A percentile compares a stretch with the other conserved stretches of the same genome.
Evolutionary conservation across 2,888 invertebrate genomes (phyloP).

Genomic region (Limnephilus rhombicus): DNA sequence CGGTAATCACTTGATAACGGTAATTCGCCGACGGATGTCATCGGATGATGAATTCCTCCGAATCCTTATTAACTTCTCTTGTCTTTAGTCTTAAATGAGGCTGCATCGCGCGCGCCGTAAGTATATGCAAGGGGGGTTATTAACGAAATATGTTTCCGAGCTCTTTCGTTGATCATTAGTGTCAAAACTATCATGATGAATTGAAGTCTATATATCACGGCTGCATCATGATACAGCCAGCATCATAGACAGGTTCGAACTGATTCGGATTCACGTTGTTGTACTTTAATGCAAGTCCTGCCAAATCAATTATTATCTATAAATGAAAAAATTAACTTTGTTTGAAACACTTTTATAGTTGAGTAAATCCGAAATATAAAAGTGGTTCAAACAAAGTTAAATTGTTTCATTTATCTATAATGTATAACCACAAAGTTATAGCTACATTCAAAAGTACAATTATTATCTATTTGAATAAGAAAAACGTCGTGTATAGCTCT

Average conservation of each 20-base stretch:
- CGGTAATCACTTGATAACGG: not conserved
- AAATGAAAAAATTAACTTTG: too few relatives aligned
- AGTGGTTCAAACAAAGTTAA: too few relatives aligned
- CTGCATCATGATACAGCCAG: slow-evolving; percentile 21
- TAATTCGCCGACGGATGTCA: not conserved
- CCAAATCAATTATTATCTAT: too few relatives aligned
- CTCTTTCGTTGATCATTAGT: slow-evolving; percentile 53
- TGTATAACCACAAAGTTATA: too few relatives aligned
- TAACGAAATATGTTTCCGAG: slow-evolving; percentile 28
- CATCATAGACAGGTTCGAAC: not conserved
- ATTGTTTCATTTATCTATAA: too few relatives aligned
- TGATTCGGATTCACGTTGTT: not conserved
- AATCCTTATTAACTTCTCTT: slow-evolving; percentile 43
- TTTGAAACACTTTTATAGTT: too few relatives aligned
- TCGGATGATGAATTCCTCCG: not conserved
- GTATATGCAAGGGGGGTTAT: slow-evolving; percentile 41
- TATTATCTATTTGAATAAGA: too few relatives aligned
- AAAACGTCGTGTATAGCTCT: too few relatives aligned
- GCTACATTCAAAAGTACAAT: too few relatives aligned
- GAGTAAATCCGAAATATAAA: too few relatives aligned
- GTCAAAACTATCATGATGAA: slow-evolving; percentile 55
- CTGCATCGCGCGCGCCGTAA: slow-evolving; percentile 12
- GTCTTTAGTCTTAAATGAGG: slow-evolving; percentile 32
- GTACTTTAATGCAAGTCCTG: not conserved
- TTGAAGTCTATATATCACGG: slow-evolving; percentile 52